These are phyloP conservation scores for Upupa epops DNA, from an alignment of 2,113 vertebrate species.

Conservation along the genomic window DNA sequence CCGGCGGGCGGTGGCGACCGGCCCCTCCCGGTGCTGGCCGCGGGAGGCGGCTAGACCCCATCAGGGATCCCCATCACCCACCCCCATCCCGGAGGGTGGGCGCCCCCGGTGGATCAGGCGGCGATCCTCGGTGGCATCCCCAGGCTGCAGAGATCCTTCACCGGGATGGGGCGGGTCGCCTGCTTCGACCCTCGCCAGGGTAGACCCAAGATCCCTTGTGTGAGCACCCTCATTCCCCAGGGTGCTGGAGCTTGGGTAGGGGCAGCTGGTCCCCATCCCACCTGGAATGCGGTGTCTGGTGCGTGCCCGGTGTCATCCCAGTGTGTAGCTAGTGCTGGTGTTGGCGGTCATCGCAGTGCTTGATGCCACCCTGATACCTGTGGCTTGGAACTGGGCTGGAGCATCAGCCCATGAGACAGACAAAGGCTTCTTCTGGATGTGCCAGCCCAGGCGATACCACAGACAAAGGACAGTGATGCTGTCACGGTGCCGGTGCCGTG, in stretches of 20 bases:
- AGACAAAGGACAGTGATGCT: neutral
- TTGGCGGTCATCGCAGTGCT: too few species aligned
- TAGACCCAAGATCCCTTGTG: too few species aligned
- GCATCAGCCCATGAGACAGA: neutral
- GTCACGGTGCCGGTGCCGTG: neutral
- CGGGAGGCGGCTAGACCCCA: neutral
- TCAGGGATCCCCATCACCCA: too few species aligned
- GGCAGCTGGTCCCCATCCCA: neutral
- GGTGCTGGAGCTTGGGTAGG: neutral
- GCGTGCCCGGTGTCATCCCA: neutral
- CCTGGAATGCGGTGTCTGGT: neutral
- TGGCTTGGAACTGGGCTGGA: neutral
- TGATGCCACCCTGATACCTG: too few species aligned
- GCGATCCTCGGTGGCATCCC: neutral
- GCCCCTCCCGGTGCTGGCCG: neutral
- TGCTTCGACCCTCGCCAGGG: too few species aligned
- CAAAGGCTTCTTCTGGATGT: neutral
- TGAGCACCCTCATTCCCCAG: neutral
- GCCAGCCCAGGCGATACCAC: neutral
- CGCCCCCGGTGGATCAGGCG: too few species aligned
- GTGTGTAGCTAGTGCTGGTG: rapidly evolving
- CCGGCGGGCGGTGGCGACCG: neutral
- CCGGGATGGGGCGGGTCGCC: too few species aligned
- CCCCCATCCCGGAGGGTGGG: neutral
- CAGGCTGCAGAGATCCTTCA: neutral